Evolutionary conservation across 2,888 invertebrate species (phyloP), one percentile per base, ranked within the genome.

Genomic region (Drosophila lutescens): DNA sequence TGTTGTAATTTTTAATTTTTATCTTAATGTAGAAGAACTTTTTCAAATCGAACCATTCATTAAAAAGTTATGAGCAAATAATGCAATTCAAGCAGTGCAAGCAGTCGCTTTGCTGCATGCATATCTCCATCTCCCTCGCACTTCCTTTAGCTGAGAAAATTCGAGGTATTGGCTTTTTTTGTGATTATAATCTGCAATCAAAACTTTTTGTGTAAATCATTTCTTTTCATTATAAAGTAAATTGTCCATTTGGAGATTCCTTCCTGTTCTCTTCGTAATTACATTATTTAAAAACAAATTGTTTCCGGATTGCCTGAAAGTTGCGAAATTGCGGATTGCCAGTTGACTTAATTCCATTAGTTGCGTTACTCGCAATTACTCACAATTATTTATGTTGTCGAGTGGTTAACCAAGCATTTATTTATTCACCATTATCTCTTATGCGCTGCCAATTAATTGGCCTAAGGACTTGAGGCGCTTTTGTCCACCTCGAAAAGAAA

Each of bases 381-480:
- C 61, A 34, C 9, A 46, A 62, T 62, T 62, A 60, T 60, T 32
- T 32, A 8, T 50, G 30, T 41, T 43, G 49, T 6, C 41, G 61
- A 17, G 40, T 47, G 66, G 66, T 26, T 30, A 66, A 49, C 67
- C 67, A 67, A 49, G 54, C 67, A 34, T 41, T 67, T 67, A 67
- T 66, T 67, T 67, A 67, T 67, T 67, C 36, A 36, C 34, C 67
- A 66, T 66, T 66, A 65, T 47, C 65, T 40, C 34, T 66, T 46
- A 30, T 43, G 13, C 56, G 44, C 67, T 54, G 67, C 55, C 67
- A 67, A 55, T 67, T 67, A 66, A 53, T 66, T 66, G 67, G 65
- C 66, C 66, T 15, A 34, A 65, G 66, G 66, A 66, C 53, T 47
- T 34, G 44, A 46, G 66, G 66, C 44, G 53, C 47, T 40, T 41